These are phyloP conservation scores for Ditula angustiorana DNA, from an alignment of 2,888 invertebrate species.

Conservation along the genomic window DNA sequence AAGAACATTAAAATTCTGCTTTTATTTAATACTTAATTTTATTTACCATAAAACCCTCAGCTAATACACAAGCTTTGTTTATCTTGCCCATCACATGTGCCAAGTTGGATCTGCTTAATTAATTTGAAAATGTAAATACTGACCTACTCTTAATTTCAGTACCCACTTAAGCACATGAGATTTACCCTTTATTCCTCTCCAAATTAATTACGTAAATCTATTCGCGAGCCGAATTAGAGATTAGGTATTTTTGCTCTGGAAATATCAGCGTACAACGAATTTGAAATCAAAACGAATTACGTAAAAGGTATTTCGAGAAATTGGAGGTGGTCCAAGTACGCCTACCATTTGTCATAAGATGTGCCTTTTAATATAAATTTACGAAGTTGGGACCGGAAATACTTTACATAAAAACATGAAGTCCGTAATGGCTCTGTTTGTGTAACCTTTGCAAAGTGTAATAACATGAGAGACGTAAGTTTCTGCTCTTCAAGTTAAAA, in stretches of 20 bases:
- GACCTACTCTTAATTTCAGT: slow-evolving; percentile 13
- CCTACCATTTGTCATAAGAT: slow-evolving; percentile 37
- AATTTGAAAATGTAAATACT: slow-evolving; percentile 3
- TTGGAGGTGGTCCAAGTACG: slow-evolving; percentile 34
- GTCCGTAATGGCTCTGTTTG: slow-evolving; percentile 32
- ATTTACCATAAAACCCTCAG: neutral
- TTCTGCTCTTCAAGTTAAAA: neutral
- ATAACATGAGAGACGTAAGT: slow-evolving; percentile 6
- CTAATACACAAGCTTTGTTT: neutral
- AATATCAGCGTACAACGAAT: slow-evolving; percentile 26
- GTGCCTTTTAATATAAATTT: slow-evolving; percentile 38
- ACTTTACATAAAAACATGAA: slow-evolving; percentile 35
- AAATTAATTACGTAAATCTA: slow-evolving; percentile 14
- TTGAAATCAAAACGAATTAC: slow-evolving; percentile 37
- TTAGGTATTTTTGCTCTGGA: slow-evolving; percentile 1
- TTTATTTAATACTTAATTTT: neutral
- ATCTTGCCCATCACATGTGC: neutral
- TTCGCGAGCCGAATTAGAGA: slow-evolving; percentile 19
- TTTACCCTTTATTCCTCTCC: neutral
- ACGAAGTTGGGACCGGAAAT: slow-evolving; percentile 25
- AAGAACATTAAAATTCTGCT: neutral
- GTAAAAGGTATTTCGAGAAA: slow-evolving; percentile 38
- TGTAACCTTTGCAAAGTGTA: slow-evolving; percentile 1
- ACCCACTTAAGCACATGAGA: slow-evolving; percentile 11
- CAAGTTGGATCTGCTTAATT: slow-evolving; percentile 2